phyloP scores from a whole-genome alignment of 2,113 vertebrate genomes.

The Psilopogon haemacephalus region DNA sequence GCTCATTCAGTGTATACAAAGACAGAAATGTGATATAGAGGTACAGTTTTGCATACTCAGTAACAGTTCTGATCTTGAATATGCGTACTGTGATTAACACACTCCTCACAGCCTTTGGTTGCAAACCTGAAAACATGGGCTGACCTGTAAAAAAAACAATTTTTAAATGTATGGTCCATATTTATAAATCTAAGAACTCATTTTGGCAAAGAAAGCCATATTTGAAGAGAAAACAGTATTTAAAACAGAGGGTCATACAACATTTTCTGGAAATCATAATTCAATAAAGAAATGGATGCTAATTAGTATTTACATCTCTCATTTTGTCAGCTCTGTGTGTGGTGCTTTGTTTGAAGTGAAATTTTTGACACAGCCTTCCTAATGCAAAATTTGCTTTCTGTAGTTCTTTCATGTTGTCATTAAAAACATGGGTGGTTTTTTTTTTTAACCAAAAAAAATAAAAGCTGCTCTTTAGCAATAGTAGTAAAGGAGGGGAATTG shows the following conservation, averaged over 20 bases:
- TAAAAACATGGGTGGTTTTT: not conserved
- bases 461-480: not conserved
- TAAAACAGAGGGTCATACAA: slow-evolving; percentile 6
- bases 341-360: slow-evolving; percentile 45
- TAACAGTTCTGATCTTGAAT: not conserved
- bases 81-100: not conserved
- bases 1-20: not conserved
- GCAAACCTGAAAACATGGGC: not conserved
- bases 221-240: slow-evolving; percentile 26
- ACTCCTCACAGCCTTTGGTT: not conserved
- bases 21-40: not conserved
- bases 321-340: slow-evolving; percentile 20
- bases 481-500: not conserved
- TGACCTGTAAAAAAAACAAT: not conserved
- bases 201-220: not conserved
- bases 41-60: not conserved
- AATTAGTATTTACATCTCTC: slow-evolving; percentile 45
- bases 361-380: not conserved
- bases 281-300: slow-evolving; percentile 28
- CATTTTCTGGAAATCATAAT: slow-evolving; percentile 28
- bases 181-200: not conserved
- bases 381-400: slow-evolving; percentile 33
- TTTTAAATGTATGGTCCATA: not conserved
- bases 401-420: slow-evolving; percentile 40
- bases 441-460: no score